Conservation (phyloP, 1,140 invertebrate species). For the Drosophila teissieri region DNA sequence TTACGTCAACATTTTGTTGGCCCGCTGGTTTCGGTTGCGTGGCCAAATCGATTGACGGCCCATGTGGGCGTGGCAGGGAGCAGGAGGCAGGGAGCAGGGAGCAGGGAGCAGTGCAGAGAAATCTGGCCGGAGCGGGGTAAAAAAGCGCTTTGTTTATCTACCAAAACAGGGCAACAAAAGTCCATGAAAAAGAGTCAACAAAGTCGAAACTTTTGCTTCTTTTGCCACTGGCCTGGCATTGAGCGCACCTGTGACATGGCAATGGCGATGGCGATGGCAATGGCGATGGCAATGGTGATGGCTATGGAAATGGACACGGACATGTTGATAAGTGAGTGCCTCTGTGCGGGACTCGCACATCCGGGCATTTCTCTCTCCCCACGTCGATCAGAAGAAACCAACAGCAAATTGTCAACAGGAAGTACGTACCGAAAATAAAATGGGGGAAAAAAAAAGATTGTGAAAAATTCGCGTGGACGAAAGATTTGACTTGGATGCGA, state of each 20-base stretch:
- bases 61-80: slow-evolving; percentile 1
- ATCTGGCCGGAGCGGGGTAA: slow-evolving; percentile 22
- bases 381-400: slow-evolving; percentile 51
- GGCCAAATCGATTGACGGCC: slow-evolving; percentile 75
- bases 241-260: slow-evolving; percentile 77
- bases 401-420: slow-evolving; percentile 80
- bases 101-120: not conserved
- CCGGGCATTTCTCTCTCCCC: slow-evolving; percentile 31
- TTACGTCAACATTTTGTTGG: slow-evolving; percentile 74
- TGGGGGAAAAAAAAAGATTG: slow-evolving; percentile 5
- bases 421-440: slow-evolving; percentile 37
- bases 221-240: slow-evolving; percentile 50
- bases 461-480: slow-evolving; percentile 15
- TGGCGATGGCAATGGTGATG: no score
- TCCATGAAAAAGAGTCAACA: slow-evolving; percentile 60
- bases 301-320: slow-evolving; percentile 41
- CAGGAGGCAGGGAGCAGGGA: slow-evolving; percentile 3
- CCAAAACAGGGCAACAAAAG: slow-evolving; percentile 67
- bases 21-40: slow-evolving; percentile 48
- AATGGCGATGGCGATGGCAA: not conserved
- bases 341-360: slow-evolving; percentile 51
- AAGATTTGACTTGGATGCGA: slow-evolving; percentile 48
- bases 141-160: slow-evolving; percentile 80
- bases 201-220: slow-evolving; percentile 59
- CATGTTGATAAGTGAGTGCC: slow-evolving; percentile 56